Percentiles rank a stretch among this genome's conserved stretches.
Conservation (phyloP, 2,888 invertebrate species). For the Antheraea yamamai region DNA sequence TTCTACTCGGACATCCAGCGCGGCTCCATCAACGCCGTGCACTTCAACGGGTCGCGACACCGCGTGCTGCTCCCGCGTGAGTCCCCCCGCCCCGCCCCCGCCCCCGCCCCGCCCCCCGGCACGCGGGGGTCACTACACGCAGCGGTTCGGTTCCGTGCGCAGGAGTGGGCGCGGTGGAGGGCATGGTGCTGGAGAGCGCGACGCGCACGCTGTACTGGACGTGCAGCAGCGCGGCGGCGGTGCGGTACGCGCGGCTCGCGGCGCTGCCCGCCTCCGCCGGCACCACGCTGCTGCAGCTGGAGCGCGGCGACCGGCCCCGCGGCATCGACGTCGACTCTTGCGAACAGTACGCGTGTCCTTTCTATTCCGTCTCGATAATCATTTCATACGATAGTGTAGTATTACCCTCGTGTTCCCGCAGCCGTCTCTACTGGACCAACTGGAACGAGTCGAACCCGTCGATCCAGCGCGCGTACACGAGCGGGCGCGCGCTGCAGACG, state of each 20-base stretch:
- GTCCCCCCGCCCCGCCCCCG: constrained; percentile 38
- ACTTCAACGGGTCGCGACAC: constrained; percentile 90
- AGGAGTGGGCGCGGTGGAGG: constrained; percentile 94
- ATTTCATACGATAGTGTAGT: background rate
- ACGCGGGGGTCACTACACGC: background rate
- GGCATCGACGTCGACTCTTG: constrained; percentile 94
- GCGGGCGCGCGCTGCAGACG: constrained; percentile 85
- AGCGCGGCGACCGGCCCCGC: constrained; percentile 88
- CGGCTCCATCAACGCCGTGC: constrained; percentile 91
- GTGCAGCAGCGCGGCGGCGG: constrained; percentile 87
- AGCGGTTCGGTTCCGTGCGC: constrained; percentile 21
- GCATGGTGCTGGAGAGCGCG: constrained; percentile 88
- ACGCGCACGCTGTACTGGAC: constrained; percentile 92
- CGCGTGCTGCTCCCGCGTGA: constrained; percentile 85
- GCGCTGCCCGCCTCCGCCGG: constrained; percentile 40
- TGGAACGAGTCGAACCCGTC: constrained; percentile 92
- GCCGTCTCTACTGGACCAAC: constrained; percentile 93
- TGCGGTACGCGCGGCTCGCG: constrained; percentile 44
- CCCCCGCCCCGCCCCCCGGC: background rate
- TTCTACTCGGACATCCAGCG: constrained; percentile 95
- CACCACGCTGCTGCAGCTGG: constrained; percentile 84
- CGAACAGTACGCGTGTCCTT: constrained; percentile 37
- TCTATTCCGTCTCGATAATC: no score
- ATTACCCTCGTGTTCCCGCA: constrained; percentile 37
- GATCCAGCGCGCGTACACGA: constrained; percentile 89